Evolutionary conservation across 2,888 invertebrate genomes (phyloP).

Genomic region (Amphipoea oculea): DNA sequence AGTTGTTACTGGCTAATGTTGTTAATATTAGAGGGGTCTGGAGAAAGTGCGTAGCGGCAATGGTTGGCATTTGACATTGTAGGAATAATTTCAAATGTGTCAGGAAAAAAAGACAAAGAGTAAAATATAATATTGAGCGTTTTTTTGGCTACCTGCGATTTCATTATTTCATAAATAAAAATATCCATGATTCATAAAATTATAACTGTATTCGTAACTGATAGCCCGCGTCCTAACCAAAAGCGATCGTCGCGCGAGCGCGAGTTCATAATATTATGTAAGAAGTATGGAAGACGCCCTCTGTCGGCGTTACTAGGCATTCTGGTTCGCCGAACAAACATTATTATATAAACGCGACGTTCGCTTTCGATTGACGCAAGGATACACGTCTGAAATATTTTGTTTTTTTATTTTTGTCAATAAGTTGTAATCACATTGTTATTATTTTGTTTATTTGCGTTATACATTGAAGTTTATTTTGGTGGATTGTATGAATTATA

Average conservation of each 20-base stretch:
- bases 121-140: background rate
- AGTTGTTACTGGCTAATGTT: constrained; percentile 69
- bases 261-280: background rate
- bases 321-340: background rate
- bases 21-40: constrained; percentile 33
- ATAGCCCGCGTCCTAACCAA: background rate
- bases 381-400: constrained; percentile 27
- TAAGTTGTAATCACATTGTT: constrained; percentile 37
- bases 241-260: background rate
- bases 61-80: constrained; percentile 23
- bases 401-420: background rate
- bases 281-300: background rate
- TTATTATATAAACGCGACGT: background rate
- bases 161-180: constrained; percentile 3
- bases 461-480: constrained; percentile 51
- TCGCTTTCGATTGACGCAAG: background rate
- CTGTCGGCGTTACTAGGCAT: background rate
- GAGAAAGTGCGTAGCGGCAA: constrained; percentile 22
- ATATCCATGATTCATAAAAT: background rate
- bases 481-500: constrained; percentile 65
- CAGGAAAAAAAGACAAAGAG: background rate
- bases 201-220: background rate
- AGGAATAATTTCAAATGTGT: constrained; percentile 28
- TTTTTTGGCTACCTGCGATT: background rate
- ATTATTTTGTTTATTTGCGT: constrained; percentile 53